Base-by-base conservation (phyloP, 2,113 vertebrate species). In the mouse (Mus musculus) region DNA sequence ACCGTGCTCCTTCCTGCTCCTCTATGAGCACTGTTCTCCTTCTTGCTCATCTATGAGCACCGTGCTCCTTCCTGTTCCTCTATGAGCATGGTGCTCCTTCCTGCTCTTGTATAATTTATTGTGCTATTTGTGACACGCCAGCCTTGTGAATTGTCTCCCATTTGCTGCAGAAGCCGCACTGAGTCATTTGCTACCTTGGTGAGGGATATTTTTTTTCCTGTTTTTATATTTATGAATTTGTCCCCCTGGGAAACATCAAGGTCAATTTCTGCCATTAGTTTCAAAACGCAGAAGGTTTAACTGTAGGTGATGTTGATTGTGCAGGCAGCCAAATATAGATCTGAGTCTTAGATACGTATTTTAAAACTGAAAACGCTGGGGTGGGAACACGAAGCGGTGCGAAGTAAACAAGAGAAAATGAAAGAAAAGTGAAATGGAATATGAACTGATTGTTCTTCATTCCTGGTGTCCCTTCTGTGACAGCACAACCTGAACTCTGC, bases 251-350 rank as follows among this genome's bases (percentile, higher is more conserved):
- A 96, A 96, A 96, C 88, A 96, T 75, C 96, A 97, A 97, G 97
- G 96, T 96, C 95, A 96, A 59, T 91, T 95, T 95, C 88, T 95
- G 71, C 67, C 90, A 88, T 98, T 96, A 96, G 94, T 95, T 93
- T 91, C 65, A 96, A 98, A 96, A 94, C 75, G 88, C 20, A 46
- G 67, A 82, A 71, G 54, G 52, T 91, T 97, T 96, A 91, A 88
- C 95, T 89, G 80, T 94, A 96, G 96, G 85, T 78, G 73, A 94
- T 92, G 46, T 90, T 95, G 89, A 95, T 87, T 67, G 30, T 90
- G 88, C 54, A 86, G 89, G 77, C 52, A 86, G 76, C 81, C 81
- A 81, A 96, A 95, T 93, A 88, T 84, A 96, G 90, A 86, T 20
- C 26, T 71, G 36, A 61, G 30, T 90, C 95, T 96, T 95, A 95